phyloP scores from a whole-genome alignment of 2,888 invertebrate species.

The Osmoderma eremita region DNA sequence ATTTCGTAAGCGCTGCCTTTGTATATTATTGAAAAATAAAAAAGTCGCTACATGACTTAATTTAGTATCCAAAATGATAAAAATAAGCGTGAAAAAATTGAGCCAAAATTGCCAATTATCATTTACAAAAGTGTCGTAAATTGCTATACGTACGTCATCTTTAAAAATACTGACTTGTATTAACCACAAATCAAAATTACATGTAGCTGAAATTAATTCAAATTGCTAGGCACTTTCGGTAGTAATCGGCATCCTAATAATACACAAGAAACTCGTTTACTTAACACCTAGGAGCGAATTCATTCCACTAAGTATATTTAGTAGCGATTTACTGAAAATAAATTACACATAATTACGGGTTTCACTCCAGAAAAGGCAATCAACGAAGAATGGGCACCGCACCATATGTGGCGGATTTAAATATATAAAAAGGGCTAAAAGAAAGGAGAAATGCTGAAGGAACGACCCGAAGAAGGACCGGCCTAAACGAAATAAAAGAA shows the following conservation, averaged over 20 bases:
- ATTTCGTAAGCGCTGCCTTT: too few species aligned
- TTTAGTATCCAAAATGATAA: too few species aligned
- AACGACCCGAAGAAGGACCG: background rate
- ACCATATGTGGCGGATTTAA: slow-evolving; percentile 32
- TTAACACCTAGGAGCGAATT: slow-evolving; percentile 26
- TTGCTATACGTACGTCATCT: too few species aligned
- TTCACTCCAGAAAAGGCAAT: slow-evolving; percentile 9
- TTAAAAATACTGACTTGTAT: too few species aligned
- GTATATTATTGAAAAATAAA: too few species aligned
- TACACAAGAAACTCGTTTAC: background rate
- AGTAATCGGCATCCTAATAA: slow-evolving; percentile 3
- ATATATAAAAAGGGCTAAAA: slow-evolving; percentile 1
- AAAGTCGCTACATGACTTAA: too few species aligned
- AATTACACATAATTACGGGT: slow-evolving; percentile 39
- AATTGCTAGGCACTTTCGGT: background rate
- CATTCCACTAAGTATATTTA: slow-evolving; percentile 21
- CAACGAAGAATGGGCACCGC: slow-evolving; percentile 20
- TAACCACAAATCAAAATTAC: slow-evolving; percentile 10
- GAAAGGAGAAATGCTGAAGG: background rate
- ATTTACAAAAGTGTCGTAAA: too few species aligned
- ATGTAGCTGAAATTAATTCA: background rate
- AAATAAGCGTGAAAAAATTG: too few species aligned
- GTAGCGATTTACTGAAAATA: slow-evolving; percentile 36
- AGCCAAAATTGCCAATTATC: too few species aligned
- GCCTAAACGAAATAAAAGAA: background rate